A percentile compares a stretch with the other conserved stretches of the same genome.
phyloP scores from a whole-genome alignment of 2,888 invertebrate genomes.

The Dynastes tityus region DNA sequence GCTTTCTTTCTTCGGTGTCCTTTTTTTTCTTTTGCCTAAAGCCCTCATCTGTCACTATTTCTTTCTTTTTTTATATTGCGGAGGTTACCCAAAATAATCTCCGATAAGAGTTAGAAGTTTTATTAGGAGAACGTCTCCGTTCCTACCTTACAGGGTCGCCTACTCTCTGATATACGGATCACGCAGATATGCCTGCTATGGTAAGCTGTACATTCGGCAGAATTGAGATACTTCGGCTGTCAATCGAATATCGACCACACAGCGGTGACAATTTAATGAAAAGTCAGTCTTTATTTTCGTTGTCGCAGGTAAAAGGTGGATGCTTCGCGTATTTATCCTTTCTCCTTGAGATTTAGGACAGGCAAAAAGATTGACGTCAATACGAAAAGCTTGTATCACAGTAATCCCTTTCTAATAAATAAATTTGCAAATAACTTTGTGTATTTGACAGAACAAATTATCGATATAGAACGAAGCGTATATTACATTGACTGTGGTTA shows the following conservation, averaged over 20 bases:
- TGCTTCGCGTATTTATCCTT: background rate
- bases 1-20: background rate
- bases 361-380: too few species aligned
- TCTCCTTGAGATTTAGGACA: background rate
- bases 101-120: conserved; percentile 45
- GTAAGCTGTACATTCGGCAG: background rate
- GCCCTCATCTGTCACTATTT: background rate
- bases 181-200: conserved; percentile 1
- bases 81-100: conserved; percentile 39
- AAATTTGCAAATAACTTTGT: too few species aligned
- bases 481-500: too few species aligned
- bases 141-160: conserved; percentile 12
- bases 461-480: too few species aligned
- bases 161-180: conserved; percentile 2
- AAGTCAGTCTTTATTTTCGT: conserved; percentile 3
- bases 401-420: too few species aligned
- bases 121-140: conserved; percentile 43
- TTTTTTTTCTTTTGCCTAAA: background rate
- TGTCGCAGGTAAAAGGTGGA: background rate
- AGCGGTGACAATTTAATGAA: conserved; percentile 22
- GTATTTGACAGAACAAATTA: too few species aligned
- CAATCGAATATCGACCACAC: conserved; percentile 21
- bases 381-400: too few species aligned
- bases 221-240: background rate
- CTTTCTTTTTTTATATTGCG: conserved; percentile 26